Conservation (phyloP, 2,888 invertebrate species). For the Metalampra italica region DNA sequence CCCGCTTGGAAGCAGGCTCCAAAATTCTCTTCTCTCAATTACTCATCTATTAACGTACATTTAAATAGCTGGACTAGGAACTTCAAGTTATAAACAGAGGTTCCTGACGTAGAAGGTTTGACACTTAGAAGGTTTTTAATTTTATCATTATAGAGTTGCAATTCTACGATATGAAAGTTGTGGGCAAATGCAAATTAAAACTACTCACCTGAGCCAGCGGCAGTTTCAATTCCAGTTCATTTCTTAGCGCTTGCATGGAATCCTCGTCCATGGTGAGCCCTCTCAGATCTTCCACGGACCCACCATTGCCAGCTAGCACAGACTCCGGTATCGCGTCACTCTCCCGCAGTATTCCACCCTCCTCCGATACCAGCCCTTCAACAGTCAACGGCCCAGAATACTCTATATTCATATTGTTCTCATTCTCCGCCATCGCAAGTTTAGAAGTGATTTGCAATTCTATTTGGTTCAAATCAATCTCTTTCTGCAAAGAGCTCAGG, state of each 20-base stretch:
- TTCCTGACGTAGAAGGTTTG: no score
- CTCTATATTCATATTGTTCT: slow-evolving; percentile 74
- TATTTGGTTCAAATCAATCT: slow-evolving; percentile 61
- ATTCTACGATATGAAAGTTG: no score
- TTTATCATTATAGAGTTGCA: no score
- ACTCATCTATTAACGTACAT: no score
- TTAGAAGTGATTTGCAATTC: slow-evolving; percentile 69
- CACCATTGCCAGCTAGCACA: slow-evolving; percentile 69
- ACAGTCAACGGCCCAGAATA: slow-evolving; percentile 64
- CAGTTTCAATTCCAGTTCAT: slow-evolving; percentile 83
- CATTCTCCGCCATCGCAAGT: slow-evolving; percentile 72
- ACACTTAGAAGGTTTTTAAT: no score
- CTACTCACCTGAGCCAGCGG: slow-evolving; percentile 82
- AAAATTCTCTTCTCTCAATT: no score
- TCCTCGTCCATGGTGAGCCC: slow-evolving; percentile 82
- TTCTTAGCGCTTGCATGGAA: slow-evolving; percentile 83
- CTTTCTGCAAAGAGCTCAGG: slow-evolving; percentile 33
- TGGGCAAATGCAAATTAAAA: not conserved
- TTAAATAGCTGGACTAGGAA: no score
- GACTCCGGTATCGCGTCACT: slow-evolving; percentile 50
- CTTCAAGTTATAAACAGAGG: no score
- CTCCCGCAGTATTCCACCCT: slow-evolving; percentile 38
- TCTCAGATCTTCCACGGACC: slow-evolving; percentile 70
- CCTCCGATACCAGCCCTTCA: slow-evolving; percentile 47
- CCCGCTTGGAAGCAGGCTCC: no score